These are phyloP conservation scores for Stigmatopora argus DNA, from an alignment of 2,113 vertebrate species.

Conservation along the genomic window DNA sequence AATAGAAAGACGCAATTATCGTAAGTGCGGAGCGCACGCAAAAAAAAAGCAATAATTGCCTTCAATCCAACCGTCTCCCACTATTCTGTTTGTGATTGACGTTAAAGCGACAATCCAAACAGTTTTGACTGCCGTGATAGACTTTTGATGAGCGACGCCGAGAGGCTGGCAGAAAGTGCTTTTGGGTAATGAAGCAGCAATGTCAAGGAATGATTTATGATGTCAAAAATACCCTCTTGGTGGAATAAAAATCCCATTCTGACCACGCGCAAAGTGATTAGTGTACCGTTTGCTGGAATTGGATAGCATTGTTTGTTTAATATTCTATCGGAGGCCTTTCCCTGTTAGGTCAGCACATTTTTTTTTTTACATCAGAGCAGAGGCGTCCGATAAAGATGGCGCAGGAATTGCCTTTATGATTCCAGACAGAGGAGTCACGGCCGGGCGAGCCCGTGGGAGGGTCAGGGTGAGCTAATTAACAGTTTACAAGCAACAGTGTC, in stretches of 20 bases:
- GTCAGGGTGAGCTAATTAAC: slow-evolving; percentile 40
- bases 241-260: slow-evolving; percentile 52
- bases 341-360: slow-evolving; percentile 51
- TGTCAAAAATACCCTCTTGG: slow-evolving; percentile 7
- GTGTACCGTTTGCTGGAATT: slow-evolving; percentile 48
- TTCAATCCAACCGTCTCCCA: slow-evolving; percentile 2
- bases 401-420: slow-evolving; percentile 17
- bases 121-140: slow-evolving; percentile 63
- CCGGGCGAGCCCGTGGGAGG: slow-evolving; percentile 14
- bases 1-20: slow-evolving; percentile 51
- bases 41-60: slow-evolving; percentile 41
- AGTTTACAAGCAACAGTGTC: slow-evolving; percentile 27
- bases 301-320: slow-evolving; percentile 58
- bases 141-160: slow-evolving; percentile 59
- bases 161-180: slow-evolving; percentile 48
- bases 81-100: slow-evolving; percentile 50
- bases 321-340: slow-evolving; percentile 28
- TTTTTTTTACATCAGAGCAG: slow-evolving; percentile 20
- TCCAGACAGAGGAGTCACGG: slow-evolving; percentile 37
- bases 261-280: slow-evolving; percentile 56
- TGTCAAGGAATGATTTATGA: slow-evolving; percentile 67
- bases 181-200: slow-evolving; percentile 64
- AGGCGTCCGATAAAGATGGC: slow-evolving; percentile 20
- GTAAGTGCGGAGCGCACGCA: slow-evolving; percentile 38
- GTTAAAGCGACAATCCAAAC: slow-evolving; percentile 58